phyloP scores from a whole-genome alignment of 1,140 invertebrate genomes.

The Papilio glaucus region DNA sequence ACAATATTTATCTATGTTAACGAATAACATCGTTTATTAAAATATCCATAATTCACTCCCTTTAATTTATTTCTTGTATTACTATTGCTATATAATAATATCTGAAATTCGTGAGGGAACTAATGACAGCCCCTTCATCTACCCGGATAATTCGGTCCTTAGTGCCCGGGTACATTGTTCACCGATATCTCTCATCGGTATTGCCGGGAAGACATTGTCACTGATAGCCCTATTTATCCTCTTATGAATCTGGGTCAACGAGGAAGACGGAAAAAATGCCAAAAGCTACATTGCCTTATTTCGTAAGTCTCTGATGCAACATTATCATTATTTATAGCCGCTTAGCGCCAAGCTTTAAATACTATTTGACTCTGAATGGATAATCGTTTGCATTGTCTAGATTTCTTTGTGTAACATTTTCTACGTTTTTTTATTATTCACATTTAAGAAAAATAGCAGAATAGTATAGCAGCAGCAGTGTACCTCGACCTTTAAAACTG shows the following conservation, averaged over 20 bases:
- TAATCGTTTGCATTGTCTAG: neutral
- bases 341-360: neutral
- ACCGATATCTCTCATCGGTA: neutral
- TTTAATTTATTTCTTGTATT: neutral
- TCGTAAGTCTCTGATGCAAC: neutral
- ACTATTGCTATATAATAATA: neutral
- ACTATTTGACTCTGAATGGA: neutral
- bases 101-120: neutral
- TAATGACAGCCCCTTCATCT: neutral
- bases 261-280: neutral
- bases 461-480: too few species aligned
- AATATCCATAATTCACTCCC: too few species aligned
- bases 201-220: neutral
- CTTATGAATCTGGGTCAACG: neutral
- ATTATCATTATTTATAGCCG: neutral
- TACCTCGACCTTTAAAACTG: too few species aligned
- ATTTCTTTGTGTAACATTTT: neutral
- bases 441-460: too few species aligned
- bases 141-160: neutral
- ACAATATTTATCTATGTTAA: too few species aligned
- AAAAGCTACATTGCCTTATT: neutral
- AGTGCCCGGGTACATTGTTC: neutral
- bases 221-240: conserved; percentile 8
- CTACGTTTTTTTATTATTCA: neutral
- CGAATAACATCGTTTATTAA: too few species aligned